Evolutionary conservation across 64 coral and sea anemone genomes (phyloP).

Genomic region (Acropora tenuis): DNA sequence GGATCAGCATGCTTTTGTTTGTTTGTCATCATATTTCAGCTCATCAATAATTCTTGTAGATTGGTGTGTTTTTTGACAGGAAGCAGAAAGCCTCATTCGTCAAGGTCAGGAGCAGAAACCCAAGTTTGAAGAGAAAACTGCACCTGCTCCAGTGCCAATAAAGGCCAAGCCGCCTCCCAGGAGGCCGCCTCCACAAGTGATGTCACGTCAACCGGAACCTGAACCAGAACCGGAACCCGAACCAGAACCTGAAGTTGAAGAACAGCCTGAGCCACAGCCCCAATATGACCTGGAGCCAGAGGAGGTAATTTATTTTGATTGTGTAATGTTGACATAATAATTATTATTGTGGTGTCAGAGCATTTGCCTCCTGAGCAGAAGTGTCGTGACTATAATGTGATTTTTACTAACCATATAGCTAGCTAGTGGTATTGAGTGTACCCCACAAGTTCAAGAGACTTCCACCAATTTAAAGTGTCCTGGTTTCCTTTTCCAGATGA

Average conservation of each 20-base stretch:
- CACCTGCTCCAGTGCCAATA: conserved; percentile 50
- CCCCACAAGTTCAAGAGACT: too few relatives aligned
- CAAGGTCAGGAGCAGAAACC: conserved; percentile 82
- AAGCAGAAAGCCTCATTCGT: conserved; percentile 79
- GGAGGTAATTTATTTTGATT: not conserved
- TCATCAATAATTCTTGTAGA: not conserved
- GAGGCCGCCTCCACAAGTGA: conserved; percentile 55
- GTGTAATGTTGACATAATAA: not conserved
- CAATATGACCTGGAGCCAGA: conserved; percentile 59
- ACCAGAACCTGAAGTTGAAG: conserved; percentile 63
- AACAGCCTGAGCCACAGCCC: conserved; percentile 48
- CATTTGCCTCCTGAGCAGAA: too few relatives aligned
- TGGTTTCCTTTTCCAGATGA: too few relatives aligned
- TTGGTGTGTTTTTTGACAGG: conserved; percentile 30
- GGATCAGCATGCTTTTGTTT: too few relatives aligned
- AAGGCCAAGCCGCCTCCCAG: conserved; percentile 69
- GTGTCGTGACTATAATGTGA: too few relatives aligned
- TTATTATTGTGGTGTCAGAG: too few relatives aligned
- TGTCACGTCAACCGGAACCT: conserved; percentile 62
- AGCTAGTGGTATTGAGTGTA: too few relatives aligned
- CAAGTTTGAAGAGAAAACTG: conserved; percentile 64
- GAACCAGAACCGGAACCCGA: conserved; percentile 67
- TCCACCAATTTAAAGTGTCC: too few relatives aligned
- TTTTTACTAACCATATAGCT: too few relatives aligned
- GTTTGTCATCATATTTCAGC: too few relatives aligned